Evolutionary conservation across 2,888 invertebrate genomes (phyloP).

Genomic region (Hydrotaea cyrtoneurina): DNA sequence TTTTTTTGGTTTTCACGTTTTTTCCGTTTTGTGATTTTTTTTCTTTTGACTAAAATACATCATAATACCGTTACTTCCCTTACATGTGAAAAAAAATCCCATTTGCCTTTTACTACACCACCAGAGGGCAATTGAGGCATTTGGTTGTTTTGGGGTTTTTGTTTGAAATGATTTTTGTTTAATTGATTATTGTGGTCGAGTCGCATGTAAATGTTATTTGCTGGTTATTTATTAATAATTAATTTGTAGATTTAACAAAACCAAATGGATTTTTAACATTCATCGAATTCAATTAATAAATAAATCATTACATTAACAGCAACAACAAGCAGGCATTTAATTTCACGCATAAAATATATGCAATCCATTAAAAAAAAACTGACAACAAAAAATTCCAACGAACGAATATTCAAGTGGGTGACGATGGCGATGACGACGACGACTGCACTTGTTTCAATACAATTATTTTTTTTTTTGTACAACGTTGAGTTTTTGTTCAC

Average conservation of each 20-base stretch:
- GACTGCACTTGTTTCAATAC: constrained; percentile 12
- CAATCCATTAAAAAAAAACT: not conserved
- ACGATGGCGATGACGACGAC: not conserved
- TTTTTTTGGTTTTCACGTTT: no score
- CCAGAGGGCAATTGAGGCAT: not conserved
- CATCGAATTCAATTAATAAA: constrained; percentile 35
- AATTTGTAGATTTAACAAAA: constrained; percentile 20
- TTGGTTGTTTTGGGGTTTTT: not conserved
- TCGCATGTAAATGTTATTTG: constrained; percentile 32
- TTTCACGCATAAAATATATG: constrained; percentile 22
- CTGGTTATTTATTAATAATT: constrained; percentile 15
- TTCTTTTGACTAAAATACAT: no score
- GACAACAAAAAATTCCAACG: not conserved
- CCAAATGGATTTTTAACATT: constrained; percentile 30
- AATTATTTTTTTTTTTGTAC: constrained; percentile 17
- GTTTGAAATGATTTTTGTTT: not conserved
- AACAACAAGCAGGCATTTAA: not conserved
- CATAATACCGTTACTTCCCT: no score
- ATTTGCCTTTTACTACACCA: no score
- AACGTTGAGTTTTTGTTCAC: not conserved
- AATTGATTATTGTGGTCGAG: constrained; percentile 28
- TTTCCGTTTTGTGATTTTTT: no score
- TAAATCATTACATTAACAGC: constrained; percentile 11
- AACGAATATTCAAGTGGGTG: not conserved
- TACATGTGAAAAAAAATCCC: no score